Evolutionary conservation across 2,797 vertebrate genomes (phyloP), one percentile per base, ranked within the genome.

Genomic region (Gouania willdenowi): DNA sequence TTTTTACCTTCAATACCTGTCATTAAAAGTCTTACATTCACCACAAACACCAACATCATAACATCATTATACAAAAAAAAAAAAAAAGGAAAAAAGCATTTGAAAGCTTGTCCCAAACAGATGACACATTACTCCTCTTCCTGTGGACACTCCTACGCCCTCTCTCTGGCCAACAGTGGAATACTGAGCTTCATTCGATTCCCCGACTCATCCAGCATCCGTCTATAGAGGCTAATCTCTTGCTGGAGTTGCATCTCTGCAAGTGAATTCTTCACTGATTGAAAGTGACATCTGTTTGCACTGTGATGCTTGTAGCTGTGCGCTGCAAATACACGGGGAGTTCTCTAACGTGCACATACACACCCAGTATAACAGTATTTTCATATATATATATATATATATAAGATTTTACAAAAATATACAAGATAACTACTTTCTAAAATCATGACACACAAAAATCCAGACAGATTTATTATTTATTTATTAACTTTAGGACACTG

Each of bases 241-340:
- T 81, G 70, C 81, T 75, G 67, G 74, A 38, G 72, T 61, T 46
- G 54, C 41, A 56, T 60, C 31, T 42, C 47, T 63, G 68, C 64
- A 36, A 38, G 54, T 71, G 64, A 61, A 66, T 69, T 53, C 46
- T 66, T 54, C 6, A 16, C 63, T 82, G 72, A 81, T 78, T 76
- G 67, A 66, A 82, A 61, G 54, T 38, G 82, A 87, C 81, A 82
- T 77, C 71, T 79, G 78, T 84, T 79, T 79, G 57, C 49, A 68
- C 62, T 67, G 63, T 40, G 48, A 25, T 65, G 62, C 58, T 72
- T 11, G 6, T 24, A 48, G 49, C 52, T 61, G 31, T 25, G 37
- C 45, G 51, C 46, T 20, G 41, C 19, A 63, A 58, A 52, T 7
- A 54, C 45, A 57, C 29, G 41, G 13, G 15, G 14, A 29, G 41